Conservation (phyloP, 2,113 vertebrate genomes). For the Ptilonorhynchus violaceus region DNA sequence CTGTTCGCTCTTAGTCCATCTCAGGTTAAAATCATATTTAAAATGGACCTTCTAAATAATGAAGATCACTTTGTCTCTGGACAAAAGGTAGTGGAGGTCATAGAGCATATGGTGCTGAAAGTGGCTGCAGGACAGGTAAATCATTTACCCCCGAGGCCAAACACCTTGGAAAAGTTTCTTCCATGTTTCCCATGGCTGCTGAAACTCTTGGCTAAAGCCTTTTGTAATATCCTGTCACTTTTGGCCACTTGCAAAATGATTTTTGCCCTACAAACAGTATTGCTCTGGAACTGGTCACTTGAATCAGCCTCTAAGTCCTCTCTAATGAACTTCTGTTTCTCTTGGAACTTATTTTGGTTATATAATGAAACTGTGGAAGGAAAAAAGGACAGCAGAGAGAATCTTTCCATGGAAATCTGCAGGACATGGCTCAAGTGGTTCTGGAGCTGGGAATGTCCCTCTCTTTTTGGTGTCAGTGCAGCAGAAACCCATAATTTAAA, state of each 20-base stretch:
- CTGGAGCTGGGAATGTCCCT: background rate
- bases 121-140: background rate
- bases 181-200: background rate
- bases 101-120: background rate
- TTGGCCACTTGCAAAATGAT: background rate
- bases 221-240: constrained; percentile 59
- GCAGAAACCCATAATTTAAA: background rate
- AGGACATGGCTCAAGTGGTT: background rate
- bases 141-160: background rate
- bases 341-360: background rate
- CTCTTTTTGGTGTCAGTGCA: background rate
- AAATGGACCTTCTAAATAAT: background rate
- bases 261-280: background rate
- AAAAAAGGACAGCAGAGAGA: background rate
- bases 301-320: background rate
- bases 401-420: background rate
- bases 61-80: background rate
- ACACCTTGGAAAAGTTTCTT: constrained; percentile 25
- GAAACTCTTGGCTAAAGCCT: constrained; percentile 15
- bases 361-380: background rate
- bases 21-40: background rate
- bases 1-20: background rate
- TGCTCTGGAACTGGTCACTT: background rate
- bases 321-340: background rate
- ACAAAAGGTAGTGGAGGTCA: background rate